Evolutionary conservation across 1,140 invertebrate species (phyloP).

Genomic region (Subanguina moxae): DNA sequence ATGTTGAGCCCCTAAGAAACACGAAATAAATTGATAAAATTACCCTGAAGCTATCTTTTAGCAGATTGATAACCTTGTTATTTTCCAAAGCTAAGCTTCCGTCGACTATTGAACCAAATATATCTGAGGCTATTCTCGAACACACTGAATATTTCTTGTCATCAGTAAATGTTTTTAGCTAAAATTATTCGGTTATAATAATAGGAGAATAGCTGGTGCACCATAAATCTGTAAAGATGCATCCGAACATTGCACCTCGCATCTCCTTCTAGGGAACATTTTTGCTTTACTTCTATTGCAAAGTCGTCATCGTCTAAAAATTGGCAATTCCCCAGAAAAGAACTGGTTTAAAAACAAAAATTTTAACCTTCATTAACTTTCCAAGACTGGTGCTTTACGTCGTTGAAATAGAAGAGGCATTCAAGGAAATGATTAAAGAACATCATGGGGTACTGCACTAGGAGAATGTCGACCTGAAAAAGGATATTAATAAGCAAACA

Average conservation of each 20-base stretch:
- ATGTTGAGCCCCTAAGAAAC: too few species aligned
- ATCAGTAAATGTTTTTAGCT: conserved; percentile 40
- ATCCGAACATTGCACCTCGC: conserved; percentile 26
- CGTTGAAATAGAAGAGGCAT: conserved; percentile 61
- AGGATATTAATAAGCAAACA: too few species aligned
- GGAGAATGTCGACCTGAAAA: conserved; percentile 53
- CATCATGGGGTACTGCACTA: conserved; percentile 60
- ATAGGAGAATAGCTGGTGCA: background rate
- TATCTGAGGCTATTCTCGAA: conserved; percentile 31
- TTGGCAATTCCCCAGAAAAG: too few species aligned
- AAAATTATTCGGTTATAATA: conserved; percentile 15
- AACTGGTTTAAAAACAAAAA: background rate
- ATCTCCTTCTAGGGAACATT: conserved; percentile 23
- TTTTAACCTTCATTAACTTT: background rate
- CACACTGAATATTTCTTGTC: conserved; percentile 30
- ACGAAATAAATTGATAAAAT: background rate
- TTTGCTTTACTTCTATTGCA: conserved; percentile 12
- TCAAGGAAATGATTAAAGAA: conserved; percentile 62
- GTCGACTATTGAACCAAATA: conserved; percentile 36
- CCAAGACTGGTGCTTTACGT: conserved; percentile 26
- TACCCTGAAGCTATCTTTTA: conserved; percentile 37
- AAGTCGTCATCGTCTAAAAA: conserved; percentile 2
- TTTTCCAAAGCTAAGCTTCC: conserved; percentile 19
- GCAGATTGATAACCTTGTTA: conserved; percentile 26
- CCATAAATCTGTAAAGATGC: conserved; percentile 46